A percentile compares a stretch with the other conserved stretches of the same genome.
These are phyloP conservation scores for Actenoides hombroni DNA, from an alignment of 2,113 vertebrate species.

Conservation along the genomic window DNA sequence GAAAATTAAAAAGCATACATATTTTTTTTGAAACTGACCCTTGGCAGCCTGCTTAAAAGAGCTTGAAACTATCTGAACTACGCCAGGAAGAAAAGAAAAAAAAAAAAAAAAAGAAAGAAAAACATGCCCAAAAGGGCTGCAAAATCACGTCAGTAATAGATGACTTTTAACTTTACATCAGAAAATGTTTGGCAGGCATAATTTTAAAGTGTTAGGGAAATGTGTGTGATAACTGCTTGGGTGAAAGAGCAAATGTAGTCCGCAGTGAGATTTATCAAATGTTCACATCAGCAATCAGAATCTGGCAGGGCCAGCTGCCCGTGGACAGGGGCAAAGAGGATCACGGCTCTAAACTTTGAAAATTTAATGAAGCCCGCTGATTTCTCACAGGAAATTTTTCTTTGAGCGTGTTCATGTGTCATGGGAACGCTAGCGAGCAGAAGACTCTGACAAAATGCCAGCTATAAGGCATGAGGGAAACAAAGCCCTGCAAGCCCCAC, in stretches of 20 bases:
- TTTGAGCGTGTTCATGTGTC: background rate
- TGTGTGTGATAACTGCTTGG: conserved; percentile 45
- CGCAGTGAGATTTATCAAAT: conserved; percentile 45
- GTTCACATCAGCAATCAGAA: conserved; percentile 41
- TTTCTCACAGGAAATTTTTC: conserved; percentile 36
- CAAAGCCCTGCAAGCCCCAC: background rate
- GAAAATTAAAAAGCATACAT: background rate
- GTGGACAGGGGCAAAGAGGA: conserved; percentile 21
- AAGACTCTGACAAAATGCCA: conserved; percentile 50
- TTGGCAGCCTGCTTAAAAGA: conserved; percentile 46
- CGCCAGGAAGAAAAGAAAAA: background rate
- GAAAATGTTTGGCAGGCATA: conserved; percentile 66
- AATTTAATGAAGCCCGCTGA: conserved; percentile 54
- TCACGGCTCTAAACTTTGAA: conserved; percentile 43
- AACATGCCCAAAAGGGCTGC: conserved; percentile 40
- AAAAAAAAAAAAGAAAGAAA: background rate
- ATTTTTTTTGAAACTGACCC: conserved; percentile 6
- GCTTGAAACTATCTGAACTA: conserved; percentile 59
- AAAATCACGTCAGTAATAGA: conserved; percentile 63
- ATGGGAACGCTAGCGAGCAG: conserved; percentile 12
- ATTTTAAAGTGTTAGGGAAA: conserved; percentile 65
- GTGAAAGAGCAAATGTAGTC: conserved; percentile 63
- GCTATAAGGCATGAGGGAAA: conserved; percentile 1
- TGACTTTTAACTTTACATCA: conserved; percentile 65
- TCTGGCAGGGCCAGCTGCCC: conserved; percentile 10